Evolutionary conservation across 2,113 vertebrate genomes (phyloP).

Genomic region (Cavia aperea): DNA sequence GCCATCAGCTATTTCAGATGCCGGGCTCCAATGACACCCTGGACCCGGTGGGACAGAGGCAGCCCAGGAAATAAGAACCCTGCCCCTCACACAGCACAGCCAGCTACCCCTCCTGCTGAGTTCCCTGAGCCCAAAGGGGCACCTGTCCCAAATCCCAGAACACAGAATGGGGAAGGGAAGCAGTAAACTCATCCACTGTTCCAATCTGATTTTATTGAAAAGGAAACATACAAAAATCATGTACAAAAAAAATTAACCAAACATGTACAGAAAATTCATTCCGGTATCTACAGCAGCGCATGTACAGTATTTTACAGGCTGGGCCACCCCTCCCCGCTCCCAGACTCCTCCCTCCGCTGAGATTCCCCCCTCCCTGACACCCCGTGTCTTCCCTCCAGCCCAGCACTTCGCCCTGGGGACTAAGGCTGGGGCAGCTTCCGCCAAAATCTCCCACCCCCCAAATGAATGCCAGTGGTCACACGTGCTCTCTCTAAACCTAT

Average conservation of each 20-base stretch:
- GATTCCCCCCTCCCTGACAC: slow-evolving; percentile 69
- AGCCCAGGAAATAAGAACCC: background rate
- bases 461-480: slow-evolving; percentile 67
- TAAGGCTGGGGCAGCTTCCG: slow-evolving; percentile 67
- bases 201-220: slow-evolving; percentile 77
- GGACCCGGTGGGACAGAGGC: background rate
- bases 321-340: slow-evolving; percentile 64
- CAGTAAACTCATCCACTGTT: slow-evolving; percentile 43
- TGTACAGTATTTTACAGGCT: slow-evolving; percentile 68
- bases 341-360: slow-evolving; percentile 67
- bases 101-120: background rate
- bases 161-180: accelerated
- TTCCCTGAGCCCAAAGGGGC: background rate
- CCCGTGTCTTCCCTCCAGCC: slow-evolving; percentile 55
- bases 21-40: background rate
- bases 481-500: slow-evolving; percentile 70
- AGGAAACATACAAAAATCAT: slow-evolving; percentile 77
- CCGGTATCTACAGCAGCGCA: slow-evolving; percentile 68
- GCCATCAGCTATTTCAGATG: background rate
- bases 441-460: slow-evolving; percentile 68
- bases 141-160: background rate
- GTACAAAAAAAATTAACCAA: slow-evolving; percentile 73
- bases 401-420: slow-evolving; percentile 64
- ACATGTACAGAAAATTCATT: slow-evolving; percentile 69
- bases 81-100: no score